Conservation (phyloP, 2,797 vertebrate species). For the Chiroxiphia lanceolata region DNA sequence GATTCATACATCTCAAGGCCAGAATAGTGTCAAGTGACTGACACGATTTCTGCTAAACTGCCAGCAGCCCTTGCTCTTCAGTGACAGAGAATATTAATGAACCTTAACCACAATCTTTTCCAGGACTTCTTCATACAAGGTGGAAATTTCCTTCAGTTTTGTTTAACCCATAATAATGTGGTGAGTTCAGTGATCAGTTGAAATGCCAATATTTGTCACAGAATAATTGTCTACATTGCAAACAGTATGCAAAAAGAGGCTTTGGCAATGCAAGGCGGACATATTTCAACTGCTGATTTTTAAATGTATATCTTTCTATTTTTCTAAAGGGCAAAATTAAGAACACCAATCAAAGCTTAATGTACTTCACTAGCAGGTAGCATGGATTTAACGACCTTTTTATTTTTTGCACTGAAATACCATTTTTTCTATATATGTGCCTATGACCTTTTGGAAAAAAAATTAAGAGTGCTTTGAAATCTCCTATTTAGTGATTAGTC, state of each 20-base stretch:
- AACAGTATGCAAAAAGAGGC: not conserved
- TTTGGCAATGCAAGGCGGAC: not conserved
- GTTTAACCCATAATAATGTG: not conserved
- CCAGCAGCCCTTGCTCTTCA: not conserved
- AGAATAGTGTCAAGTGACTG: not conserved
- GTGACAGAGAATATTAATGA: slow-evolving; percentile 3
- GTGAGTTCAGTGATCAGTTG: not conserved
- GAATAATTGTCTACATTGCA: not conserved
- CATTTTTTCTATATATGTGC: not conserved
- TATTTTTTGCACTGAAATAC: not conserved
- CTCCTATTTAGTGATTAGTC: slow-evolving; percentile 42
- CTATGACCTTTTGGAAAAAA: slow-evolving; percentile 42
- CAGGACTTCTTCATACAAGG: not conserved
- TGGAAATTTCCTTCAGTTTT: not conserved
- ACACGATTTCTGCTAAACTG: slow-evolving; percentile 10
- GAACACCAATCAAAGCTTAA: not conserved
- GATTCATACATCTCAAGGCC: slow-evolving; percentile 6
- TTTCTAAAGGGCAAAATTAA: not conserved
- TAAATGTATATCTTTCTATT: not conserved
- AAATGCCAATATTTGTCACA: not conserved
- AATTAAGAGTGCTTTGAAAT: slow-evolving; percentile 48
- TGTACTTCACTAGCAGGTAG: not conserved
- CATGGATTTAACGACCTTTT: not conserved
- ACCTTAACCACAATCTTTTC: not conserved
- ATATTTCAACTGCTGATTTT: not conserved